Conservation (phyloP, 2,113 vertebrate species). For the Rutilus rutilus region DNA sequence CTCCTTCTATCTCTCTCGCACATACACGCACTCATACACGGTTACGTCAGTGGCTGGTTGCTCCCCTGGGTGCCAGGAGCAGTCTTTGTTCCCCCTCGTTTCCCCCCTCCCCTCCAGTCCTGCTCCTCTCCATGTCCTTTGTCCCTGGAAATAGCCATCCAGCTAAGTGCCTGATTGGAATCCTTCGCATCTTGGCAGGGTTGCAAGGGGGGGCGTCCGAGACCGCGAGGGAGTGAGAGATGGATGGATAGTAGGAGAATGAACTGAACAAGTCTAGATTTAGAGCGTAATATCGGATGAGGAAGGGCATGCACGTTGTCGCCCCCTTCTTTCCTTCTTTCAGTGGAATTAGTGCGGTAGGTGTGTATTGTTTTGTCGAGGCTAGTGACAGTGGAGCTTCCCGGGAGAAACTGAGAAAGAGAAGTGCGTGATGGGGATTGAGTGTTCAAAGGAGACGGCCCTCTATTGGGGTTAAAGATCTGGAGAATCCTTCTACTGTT, state of each 20-base stretch:
- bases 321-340: constrained; percentile 77
- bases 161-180: constrained; percentile 82
- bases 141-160: constrained; percentile 82
- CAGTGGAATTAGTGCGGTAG: constrained; percentile 86
- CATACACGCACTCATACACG: constrained; percentile 57
- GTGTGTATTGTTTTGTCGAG: constrained; percentile 85
- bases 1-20: constrained; percentile 52
- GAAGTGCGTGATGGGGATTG: constrained; percentile 58
- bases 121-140: constrained; percentile 80
- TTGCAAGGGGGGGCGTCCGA: constrained; percentile 63
- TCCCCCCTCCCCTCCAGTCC: constrained; percentile 85
- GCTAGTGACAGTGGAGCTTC: constrained; percentile 85
- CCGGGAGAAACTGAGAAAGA: constrained; percentile 74
- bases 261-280: constrained; percentile 31
- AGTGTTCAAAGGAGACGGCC: constrained; percentile 64
- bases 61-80: constrained; percentile 94
- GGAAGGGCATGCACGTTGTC: constrained; percentile 51
- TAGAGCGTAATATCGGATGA: constrained; percentile 20
- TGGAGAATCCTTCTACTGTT: constrained; percentile 71
- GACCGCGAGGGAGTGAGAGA: constrained; percentile 31
- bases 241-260: constrained; percentile 5
- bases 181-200: constrained; percentile 72
- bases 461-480: constrained; percentile 76
- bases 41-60: constrained; percentile 94
- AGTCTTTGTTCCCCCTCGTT: constrained; percentile 76